These are phyloP conservation scores for Drosophila limbata DNA, from an alignment of 2,888 invertebrate species.

Conservation along the genomic window DNA sequence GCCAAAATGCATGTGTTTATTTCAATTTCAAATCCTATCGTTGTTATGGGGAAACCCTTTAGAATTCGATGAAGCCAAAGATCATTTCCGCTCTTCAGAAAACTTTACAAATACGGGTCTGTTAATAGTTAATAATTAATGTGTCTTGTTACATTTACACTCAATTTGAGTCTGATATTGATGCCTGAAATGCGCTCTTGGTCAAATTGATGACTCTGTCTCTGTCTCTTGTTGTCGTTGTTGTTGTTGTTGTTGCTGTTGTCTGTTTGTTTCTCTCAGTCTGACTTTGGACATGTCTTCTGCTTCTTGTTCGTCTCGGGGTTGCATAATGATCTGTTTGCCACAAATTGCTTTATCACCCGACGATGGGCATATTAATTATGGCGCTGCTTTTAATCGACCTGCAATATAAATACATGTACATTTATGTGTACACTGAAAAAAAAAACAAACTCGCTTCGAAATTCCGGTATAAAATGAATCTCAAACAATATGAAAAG, in stretches of 20 bases:
- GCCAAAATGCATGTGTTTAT: too few species aligned
- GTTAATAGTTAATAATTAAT: too few species aligned
- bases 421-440: not conserved
- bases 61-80: too few species aligned
- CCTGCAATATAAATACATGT: not conserved
- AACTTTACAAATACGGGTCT: too few species aligned
- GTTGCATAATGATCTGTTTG: conserved; percentile 14
- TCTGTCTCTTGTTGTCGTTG: not conserved
- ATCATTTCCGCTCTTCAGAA: too few species aligned
- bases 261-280: too few species aligned
- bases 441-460: too few species aligned
- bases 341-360: conserved; percentile 36
- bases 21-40: too few species aligned
- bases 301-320: not conserved
- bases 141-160: not conserved
- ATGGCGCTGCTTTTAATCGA: conserved; percentile 7
- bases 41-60: too few species aligned
- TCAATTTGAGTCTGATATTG: not conserved
- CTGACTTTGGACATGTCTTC: not conserved
- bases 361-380: conserved; percentile 23
- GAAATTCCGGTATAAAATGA: too few species aligned
- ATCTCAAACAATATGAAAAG: too few species aligned
- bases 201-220: not conserved
- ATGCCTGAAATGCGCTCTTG: not conserved
- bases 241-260: not conserved